A percentile compares a stretch with the other conserved stretches of the same genome.
These are phyloP conservation scores for Synanceia verrucosa DNA, from an alignment of 2,797 vertebrate genomes.

Conservation along the genomic window DNA sequence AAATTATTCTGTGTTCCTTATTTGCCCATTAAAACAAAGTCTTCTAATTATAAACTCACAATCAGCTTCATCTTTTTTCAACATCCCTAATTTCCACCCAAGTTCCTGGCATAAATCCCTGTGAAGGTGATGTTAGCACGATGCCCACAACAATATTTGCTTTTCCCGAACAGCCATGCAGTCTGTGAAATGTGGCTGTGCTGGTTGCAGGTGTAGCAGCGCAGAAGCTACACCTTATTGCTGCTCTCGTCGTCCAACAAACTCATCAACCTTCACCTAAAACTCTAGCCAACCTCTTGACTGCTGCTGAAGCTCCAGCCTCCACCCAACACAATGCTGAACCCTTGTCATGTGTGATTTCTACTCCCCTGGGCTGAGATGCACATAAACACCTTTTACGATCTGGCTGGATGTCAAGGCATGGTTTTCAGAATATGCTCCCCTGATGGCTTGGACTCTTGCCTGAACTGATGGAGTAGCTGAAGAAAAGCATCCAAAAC, in stretches of 20 bases:
- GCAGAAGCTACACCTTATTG: constrained; percentile 11
- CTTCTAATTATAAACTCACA: constrained; percentile 25
- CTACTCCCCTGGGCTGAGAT: constrained; percentile 62
- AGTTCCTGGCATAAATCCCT: constrained; percentile 35
- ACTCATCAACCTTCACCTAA: constrained; percentile 42
- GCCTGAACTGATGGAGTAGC: constrained; percentile 67
- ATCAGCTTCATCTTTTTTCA: constrained; percentile 18
- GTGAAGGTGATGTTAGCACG: constrained; percentile 38
- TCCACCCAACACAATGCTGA: constrained; percentile 49
- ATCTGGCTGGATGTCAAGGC: constrained; percentile 57
- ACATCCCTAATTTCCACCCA: constrained; percentile 32
- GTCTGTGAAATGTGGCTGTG: constrained; percentile 46
- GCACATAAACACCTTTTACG: constrained; percentile 75
- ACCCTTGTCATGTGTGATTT: constrained; percentile 67
- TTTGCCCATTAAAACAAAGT: constrained; percentile 12
- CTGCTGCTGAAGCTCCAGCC: constrained; percentile 13
- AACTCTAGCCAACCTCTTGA: constrained; percentile 11
- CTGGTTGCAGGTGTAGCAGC: constrained; percentile 48
- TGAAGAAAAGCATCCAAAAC: constrained; percentile 63
- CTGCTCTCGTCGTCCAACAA: constrained; percentile 31
- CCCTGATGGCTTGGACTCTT: constrained; percentile 57
- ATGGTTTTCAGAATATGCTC: constrained; percentile 62
- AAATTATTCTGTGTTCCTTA: neutral
- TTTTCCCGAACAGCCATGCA: constrained; percentile 56
- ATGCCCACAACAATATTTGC: constrained; percentile 63